Evolutionary conservation across 2,888 invertebrate genomes (phyloP).

Genomic region (Sphecodes monilicornis): DNA sequence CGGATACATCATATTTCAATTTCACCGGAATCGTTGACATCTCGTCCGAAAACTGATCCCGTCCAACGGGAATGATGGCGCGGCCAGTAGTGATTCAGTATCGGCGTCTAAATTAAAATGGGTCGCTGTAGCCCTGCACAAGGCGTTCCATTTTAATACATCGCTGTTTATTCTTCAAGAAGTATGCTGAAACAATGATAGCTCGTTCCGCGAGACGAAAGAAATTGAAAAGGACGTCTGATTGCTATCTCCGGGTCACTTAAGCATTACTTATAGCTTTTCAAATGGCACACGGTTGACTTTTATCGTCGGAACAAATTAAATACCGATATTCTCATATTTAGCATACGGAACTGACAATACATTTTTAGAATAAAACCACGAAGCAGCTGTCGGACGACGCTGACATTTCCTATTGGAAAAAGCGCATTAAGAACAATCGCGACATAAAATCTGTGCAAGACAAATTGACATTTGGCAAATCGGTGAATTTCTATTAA

Average conservation of each 20-base stretch:
- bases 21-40: not conserved
- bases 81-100: not conserved
- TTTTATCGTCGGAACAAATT: not conserved
- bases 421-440: not conserved
- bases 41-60: not conserved
- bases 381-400: not conserved
- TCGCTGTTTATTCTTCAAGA: not conserved
- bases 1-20: not conserved
- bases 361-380: not conserved
- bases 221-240: not conserved
- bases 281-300: not conserved
- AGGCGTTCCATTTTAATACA: not conserved
- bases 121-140: not conserved
- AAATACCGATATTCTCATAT: not conserved
- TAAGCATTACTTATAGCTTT: not conserved
- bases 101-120: conserved; percentile 21
- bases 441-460: not conserved
- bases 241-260: not conserved
- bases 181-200: not conserved
- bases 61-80: not conserved
- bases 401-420: not conserved
- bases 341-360: not conserved
- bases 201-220: not conserved
- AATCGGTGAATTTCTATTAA: not conserved
- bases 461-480: not conserved